phyloP scores from a whole-genome alignment of 2,888 invertebrate genomes.

The Clistopyga incitator region DNA sequence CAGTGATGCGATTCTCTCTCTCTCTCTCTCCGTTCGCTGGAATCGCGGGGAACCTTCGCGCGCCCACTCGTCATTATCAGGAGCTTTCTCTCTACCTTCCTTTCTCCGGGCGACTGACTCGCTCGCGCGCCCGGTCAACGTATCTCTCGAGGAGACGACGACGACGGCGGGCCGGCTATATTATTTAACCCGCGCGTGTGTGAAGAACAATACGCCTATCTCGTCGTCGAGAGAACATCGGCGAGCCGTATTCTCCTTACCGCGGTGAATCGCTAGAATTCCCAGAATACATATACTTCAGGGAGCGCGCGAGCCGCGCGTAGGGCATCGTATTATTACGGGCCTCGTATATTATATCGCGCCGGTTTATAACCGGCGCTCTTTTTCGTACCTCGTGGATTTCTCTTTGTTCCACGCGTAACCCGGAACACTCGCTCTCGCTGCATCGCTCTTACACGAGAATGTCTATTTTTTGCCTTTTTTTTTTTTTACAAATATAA shows the following conservation, averaged over 20 bases:
- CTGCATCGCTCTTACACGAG: background rate
- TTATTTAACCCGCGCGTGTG: slow-evolving; percentile 23
- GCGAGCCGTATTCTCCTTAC: slow-evolving; percentile 46
- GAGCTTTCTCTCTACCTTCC: slow-evolving; percentile 70
- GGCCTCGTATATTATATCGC: slow-evolving; percentile 58
- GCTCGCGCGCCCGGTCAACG: slow-evolving; percentile 38
- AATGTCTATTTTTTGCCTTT: slow-evolving; percentile 8
- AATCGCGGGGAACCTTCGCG: slow-evolving; percentile 65
- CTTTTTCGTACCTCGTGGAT: slow-evolving; percentile 45
- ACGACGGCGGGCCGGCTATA: background rate
- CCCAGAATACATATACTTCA: slow-evolving; percentile 66
- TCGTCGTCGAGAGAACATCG: slow-evolving; percentile 41
- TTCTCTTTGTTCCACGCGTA: slow-evolving; percentile 58
- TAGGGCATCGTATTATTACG: slow-evolving; percentile 63
- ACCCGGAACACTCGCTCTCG: slow-evolving; percentile 37
- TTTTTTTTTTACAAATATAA: too few species aligned
- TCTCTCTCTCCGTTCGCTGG: slow-evolving; percentile 37
- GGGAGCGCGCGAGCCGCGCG: slow-evolving; percentile 40
- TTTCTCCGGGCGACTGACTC: slow-evolving; percentile 59
- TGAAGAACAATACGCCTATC: slow-evolving; percentile 66
- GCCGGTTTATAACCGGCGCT: slow-evolving; percentile 14
- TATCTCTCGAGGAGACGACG: slow-evolving; percentile 16
- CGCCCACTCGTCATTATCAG: slow-evolving; percentile 70
- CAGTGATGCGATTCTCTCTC: slow-evolving; percentile 4
- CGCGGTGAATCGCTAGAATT: slow-evolving; percentile 62